Evolutionary conservation across 1,140 invertebrate species (phyloP).

Genomic region (Drosophila setifemur): DNA sequence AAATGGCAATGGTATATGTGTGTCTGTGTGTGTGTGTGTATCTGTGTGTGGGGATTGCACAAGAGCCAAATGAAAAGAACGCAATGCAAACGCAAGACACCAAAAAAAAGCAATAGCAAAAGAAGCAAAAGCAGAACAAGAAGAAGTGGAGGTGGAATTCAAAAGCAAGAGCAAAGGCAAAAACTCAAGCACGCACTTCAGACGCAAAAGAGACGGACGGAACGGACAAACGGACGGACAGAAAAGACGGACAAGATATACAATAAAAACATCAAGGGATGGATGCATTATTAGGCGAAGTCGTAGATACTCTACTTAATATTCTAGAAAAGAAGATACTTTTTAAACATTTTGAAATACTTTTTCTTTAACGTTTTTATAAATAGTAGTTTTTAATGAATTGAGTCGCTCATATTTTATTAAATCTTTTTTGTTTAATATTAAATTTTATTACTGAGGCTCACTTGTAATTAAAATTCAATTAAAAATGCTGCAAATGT

Average conservation of each 20-base stretch:
- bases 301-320: too few relatives aligned
- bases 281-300: too few relatives aligned
- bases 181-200: conserved; percentile 72
- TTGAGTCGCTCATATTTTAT: too few relatives aligned
- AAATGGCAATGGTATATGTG: conserved; percentile 54
- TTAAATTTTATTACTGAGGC: too few relatives aligned
- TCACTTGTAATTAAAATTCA: too few relatives aligned
- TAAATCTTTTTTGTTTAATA: too few relatives aligned
- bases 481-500: too few relatives aligned
- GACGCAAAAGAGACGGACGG: conserved; percentile 54
- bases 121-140: conserved; percentile 12
- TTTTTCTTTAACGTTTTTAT: too few relatives aligned
- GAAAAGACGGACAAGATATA: background rate
- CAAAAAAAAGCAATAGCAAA: conserved; percentile 47
- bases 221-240: conserved; percentile 23
- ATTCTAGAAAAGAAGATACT: too few relatives aligned
- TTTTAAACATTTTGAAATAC: too few relatives aligned
- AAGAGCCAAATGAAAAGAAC: conserved; percentile 69
- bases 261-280: background rate
- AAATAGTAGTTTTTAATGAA: too few relatives aligned
- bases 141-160: conserved; percentile 22
- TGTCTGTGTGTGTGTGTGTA: conserved; percentile 15
- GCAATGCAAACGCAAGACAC: conserved; percentile 71
- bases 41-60: conserved; percentile 52
- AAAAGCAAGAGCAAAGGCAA: conserved; percentile 28